A percentile compares a stretch with the other conserved stretches of the same genome.
These are phyloP conservation scores for Ruditapes philippinarum DNA, from an alignment of 1,140 invertebrate genomes.

Conservation along the genomic window DNA sequence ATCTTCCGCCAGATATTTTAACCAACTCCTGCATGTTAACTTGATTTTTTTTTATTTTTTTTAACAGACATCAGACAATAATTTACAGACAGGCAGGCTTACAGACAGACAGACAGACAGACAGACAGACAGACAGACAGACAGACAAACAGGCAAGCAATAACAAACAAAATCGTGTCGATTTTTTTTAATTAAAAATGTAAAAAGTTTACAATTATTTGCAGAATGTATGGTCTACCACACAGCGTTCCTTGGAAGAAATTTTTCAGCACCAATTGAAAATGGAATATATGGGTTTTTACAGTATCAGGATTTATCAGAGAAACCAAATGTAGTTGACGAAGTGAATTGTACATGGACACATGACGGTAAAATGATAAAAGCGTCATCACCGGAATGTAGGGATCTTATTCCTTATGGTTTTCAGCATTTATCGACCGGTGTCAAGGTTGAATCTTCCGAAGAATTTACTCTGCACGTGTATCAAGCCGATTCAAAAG, in stretches of 20 bases:
- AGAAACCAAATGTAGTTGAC: not conserved
- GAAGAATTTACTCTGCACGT: constrained; percentile 13
- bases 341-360: not conserved
- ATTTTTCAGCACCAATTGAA: not conserved
- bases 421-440: not conserved
- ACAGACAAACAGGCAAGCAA: no score
- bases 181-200: no score
- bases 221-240: not conserved
- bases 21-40: no score
- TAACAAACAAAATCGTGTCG: no score
- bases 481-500: not conserved
- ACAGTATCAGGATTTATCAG: not conserved
- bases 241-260: not conserved
- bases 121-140: no score
- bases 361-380: not conserved
- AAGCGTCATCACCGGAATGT: not conserved
- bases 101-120: no score
- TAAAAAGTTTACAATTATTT: no score
- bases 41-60: no score
- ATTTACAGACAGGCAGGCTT: no score
- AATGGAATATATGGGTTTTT: not conserved
- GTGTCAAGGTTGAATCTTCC: not conserved
- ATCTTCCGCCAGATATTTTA: no score
- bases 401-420: not conserved
- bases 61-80: no score